Evolutionary conservation across 30 jellyfish, hydroid and myxozoan genomes (phyloP).

Genomic region (Turritopsis dohrnii): DNA sequence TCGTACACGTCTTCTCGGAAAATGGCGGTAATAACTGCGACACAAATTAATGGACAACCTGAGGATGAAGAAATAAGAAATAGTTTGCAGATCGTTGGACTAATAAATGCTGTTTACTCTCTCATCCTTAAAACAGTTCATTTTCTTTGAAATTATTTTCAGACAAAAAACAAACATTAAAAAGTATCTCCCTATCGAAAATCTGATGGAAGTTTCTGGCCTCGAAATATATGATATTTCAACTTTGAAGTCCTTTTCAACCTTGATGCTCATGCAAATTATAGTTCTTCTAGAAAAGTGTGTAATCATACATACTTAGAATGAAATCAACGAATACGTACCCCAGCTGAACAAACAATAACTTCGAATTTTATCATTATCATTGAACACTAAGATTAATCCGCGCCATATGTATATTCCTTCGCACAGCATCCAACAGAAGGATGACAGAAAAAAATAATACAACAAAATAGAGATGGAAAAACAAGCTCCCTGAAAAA

Average conservation of each 20-base stretch:
- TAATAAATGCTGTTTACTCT: neutral
- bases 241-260: no score
- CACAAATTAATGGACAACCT: neutral
- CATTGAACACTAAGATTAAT: conserved; percentile 9
- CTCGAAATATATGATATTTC: neutral
- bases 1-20: neutral
- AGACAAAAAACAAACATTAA: no score
- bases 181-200: no score
- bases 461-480: neutral
- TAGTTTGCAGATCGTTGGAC: neutral
- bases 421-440: conserved; percentile 28
- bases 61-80: neutral
- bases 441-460: conserved; percentile 5
- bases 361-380: neutral
- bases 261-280: no score
- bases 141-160: no score
- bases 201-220: neutral
- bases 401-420: conserved; percentile 11
- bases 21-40: neutral
- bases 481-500: conserved; percentile 11
- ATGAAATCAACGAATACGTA: neutral
- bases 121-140: no score
- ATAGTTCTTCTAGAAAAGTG: no score
- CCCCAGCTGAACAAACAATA: conserved; percentile 20
- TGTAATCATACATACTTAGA: no score